Percentiles rank a stretch among this genome's conserved stretches.
Evolutionary conservation across 2,888 invertebrate species (phyloP).

Genomic region (Bedellia somnulentella): DNA sequence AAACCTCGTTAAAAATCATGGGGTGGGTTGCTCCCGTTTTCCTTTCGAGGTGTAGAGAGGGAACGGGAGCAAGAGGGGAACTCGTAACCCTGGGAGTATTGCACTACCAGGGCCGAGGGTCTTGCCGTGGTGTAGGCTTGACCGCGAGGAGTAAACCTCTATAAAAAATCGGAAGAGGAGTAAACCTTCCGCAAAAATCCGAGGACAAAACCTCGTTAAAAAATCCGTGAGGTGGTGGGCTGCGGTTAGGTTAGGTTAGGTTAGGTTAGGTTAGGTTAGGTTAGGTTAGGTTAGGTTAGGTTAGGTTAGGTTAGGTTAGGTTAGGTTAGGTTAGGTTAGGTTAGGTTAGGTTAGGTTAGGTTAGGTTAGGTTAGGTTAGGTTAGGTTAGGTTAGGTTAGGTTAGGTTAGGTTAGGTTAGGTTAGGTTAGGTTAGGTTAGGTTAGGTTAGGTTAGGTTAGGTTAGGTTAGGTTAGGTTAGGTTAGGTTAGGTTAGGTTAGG

Average conservation of each 20-base stretch:
- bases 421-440: slow-evolving; percentile 9
- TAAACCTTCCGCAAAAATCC: too few species aligned
- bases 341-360: slow-evolving; percentile 3
- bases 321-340: slow-evolving; percentile 8
- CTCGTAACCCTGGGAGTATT: too few species aligned
- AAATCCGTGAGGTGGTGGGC: too few species aligned
- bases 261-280: slow-evolving; percentile 15
- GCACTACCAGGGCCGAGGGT: too few species aligned
- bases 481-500: slow-evolving; percentile 1
- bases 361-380: slow-evolving; percentile 4
- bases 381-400: slow-evolving; percentile 3
- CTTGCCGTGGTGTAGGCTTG: too few species aligned
- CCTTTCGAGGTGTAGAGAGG: too few species aligned
- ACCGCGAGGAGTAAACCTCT: too few species aligned
- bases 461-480: slow-evolving; percentile 4
- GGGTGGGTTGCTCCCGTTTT: too few species aligned
- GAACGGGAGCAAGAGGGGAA: too few species aligned
- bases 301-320: slow-evolving; percentile 9
- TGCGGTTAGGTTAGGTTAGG: slow-evolving; percentile 19
- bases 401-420: slow-evolving; percentile 6
- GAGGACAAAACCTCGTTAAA: too few species aligned
- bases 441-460: slow-evolving; percentile 6
- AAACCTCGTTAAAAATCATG: too few species aligned
- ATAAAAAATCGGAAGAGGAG: too few species aligned
- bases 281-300: slow-evolving; percentile 11